Evolutionary conservation across 2,888 invertebrate genomes (phyloP).

Genomic region (Polydrusus cervinus): DNA sequence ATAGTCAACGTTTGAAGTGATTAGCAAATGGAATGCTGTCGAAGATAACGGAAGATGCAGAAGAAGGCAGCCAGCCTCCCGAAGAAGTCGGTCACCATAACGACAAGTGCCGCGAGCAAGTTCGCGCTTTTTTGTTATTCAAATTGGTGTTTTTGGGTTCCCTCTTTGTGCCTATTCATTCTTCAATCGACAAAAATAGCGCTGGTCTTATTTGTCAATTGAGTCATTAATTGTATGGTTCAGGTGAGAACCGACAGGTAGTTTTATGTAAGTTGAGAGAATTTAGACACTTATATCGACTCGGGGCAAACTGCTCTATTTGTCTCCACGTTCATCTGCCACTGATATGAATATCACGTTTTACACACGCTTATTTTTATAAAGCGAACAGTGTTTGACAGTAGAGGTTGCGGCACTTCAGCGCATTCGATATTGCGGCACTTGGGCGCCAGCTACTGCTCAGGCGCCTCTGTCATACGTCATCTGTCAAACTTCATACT

Average conservation of each 20-base stretch:
- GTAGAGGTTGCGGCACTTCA: too few relatives aligned
- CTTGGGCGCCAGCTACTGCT: too few relatives aligned
- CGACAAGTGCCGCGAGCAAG: slow-evolving; percentile 16
- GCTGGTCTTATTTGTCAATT: not conserved
- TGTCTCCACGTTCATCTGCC: too few relatives aligned
- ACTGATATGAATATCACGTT: too few relatives aligned
- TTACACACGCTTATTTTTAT: too few relatives aligned
- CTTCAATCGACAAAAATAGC: slow-evolving; percentile 2
- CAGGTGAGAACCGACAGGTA: not conserved
- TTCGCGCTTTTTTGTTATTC: slow-evolving; percentile 8
- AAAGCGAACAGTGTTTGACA: too few relatives aligned
- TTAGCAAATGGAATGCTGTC: slow-evolving; percentile 37
- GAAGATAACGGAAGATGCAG: slow-evolving; percentile 46
- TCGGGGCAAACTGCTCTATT: too few relatives aligned
- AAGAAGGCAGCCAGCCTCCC: slow-evolving; percentile 35
- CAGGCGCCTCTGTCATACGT: too few relatives aligned
- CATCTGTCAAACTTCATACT: too few relatives aligned
- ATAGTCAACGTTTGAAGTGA: slow-evolving; percentile 23
- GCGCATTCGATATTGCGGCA: too few relatives aligned
- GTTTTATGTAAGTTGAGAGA: too few relatives aligned
- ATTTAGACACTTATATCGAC: too few relatives aligned
- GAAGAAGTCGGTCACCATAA: slow-evolving; percentile 45
- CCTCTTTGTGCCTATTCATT: not conserved
- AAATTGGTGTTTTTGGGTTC: slow-evolving; percentile 27
- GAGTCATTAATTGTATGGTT: not conserved